These are phyloP conservation scores for Macroramphosus scolopax DNA, from an alignment of 2,797 vertebrate species.

Conservation along the genomic window DNA sequence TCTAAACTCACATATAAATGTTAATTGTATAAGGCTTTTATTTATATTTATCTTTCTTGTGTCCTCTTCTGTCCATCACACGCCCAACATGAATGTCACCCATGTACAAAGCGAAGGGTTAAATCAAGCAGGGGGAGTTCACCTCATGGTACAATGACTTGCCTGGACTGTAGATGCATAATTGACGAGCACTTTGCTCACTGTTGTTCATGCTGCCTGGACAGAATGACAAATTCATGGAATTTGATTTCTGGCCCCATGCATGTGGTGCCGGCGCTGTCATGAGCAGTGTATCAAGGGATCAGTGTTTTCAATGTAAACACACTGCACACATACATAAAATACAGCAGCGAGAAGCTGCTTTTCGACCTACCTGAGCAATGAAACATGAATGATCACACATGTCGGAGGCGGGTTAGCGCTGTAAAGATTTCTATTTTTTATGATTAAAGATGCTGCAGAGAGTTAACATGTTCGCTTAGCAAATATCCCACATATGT, in stretches of 20 bases:
- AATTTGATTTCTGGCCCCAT: conserved; percentile 47
- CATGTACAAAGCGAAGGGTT: conserved; percentile 33
- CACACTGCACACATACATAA: neutral
- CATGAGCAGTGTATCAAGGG: too few relatives aligned
- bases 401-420: conserved; percentile 9
- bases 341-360: neutral
- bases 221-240: conserved; percentile 66
- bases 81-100: too few relatives aligned
- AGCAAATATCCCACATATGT: neutral
- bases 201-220: conserved; percentile 48
- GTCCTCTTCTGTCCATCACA: too few relatives aligned
- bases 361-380: neutral
- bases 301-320: too few relatives aligned
- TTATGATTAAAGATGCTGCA: conserved; percentile 11
- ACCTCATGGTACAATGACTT: conserved; percentile 36
- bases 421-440: conserved; percentile 5
- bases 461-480: neutral
- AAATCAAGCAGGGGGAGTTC: conserved; percentile 34
- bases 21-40: too few relatives aligned
- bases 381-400: conserved; percentile 17
- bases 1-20: too few relatives aligned
- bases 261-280: too few relatives aligned
- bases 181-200: conserved; percentile 67
- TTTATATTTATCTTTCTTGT: too few relatives aligned
- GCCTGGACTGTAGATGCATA: conserved; percentile 56